Conservation (phyloP, 2,113 vertebrate genomes). For the Scolopax mira region DNA sequence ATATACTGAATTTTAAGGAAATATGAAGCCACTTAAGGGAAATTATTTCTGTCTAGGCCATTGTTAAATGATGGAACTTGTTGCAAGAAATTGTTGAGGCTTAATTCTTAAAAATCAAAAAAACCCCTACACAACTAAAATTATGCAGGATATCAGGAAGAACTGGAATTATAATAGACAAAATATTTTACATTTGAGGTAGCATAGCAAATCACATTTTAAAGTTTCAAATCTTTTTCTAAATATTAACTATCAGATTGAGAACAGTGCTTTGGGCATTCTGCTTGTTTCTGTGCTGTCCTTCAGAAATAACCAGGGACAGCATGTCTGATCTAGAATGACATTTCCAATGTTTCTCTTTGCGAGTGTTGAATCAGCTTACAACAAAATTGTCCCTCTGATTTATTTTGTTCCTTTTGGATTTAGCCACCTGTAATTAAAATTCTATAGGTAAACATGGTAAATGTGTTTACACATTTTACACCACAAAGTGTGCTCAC, state of each 20-base stretch:
- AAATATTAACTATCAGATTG: not conserved
- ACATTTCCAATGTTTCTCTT: not conserved
- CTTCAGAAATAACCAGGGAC: not conserved
- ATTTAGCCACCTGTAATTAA: not conserved
- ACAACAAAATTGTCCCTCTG: not conserved
- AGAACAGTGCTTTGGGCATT: not conserved
- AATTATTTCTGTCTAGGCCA: not conserved
- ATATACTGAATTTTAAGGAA: not conserved
- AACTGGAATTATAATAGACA: not conserved
- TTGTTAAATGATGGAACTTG: not conserved
- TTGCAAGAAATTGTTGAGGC: not conserved
- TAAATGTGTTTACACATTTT: not conserved
- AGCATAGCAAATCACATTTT: not conserved
- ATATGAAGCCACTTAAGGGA: not conserved
- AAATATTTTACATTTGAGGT: not conserved
- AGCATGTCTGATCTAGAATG: not conserved
- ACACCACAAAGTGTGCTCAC: not conserved
- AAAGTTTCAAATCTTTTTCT: not conserved
- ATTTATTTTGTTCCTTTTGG: not conserved
- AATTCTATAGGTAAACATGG: not conserved
- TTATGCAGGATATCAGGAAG: not conserved
- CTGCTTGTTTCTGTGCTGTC: not conserved
- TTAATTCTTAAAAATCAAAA: not conserved
- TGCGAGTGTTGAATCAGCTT: not conserved
- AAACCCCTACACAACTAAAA: not conserved